These are phyloP conservation scores for Scolopax rusticola DNA, from an alignment of 2,797 vertebrate species.

Conservation along the genomic window DNA sequence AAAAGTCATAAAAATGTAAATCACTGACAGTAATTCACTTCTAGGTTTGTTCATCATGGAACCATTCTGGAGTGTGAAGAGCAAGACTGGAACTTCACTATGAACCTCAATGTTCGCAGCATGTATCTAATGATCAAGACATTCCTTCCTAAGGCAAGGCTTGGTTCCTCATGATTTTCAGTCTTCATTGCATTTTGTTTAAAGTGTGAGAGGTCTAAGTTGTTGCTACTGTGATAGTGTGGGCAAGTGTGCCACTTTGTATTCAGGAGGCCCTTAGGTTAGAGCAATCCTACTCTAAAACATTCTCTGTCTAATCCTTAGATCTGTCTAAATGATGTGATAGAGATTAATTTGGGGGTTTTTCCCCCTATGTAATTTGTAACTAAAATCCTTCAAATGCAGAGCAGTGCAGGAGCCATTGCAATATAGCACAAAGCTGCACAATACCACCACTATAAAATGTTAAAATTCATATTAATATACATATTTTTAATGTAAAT, in stretches of 20 bases:
- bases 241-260: neutral
- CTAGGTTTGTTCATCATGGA: conserved; percentile 94
- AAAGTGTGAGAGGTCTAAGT: neutral
- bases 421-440: neutral
- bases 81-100: conserved; percentile 93
- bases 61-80: conserved; percentile 92
- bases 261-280: neutral
- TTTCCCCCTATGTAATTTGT: neutral
- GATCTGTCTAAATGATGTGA: neutral
- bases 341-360: neutral
- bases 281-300: neutral
- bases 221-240: neutral
- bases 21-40: neutral
- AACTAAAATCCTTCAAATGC: neutral
- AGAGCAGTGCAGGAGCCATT: neutral
- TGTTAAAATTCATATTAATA: no score
- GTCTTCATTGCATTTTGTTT: neutral
- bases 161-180: neutral
- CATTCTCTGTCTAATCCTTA: neutral
- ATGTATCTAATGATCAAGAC: conserved; percentile 95
- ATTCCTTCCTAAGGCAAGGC: conserved; percentile 91
- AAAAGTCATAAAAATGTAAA: neutral
- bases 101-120: conserved; percentile 93
- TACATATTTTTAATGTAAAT: neutral
- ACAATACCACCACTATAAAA: neutral